A percentile compares a stretch with the other conserved stretches of the same genome.
phyloP scores from a whole-genome alignment of 2,888 invertebrate genomes.

The Drosophila rubida region DNA sequence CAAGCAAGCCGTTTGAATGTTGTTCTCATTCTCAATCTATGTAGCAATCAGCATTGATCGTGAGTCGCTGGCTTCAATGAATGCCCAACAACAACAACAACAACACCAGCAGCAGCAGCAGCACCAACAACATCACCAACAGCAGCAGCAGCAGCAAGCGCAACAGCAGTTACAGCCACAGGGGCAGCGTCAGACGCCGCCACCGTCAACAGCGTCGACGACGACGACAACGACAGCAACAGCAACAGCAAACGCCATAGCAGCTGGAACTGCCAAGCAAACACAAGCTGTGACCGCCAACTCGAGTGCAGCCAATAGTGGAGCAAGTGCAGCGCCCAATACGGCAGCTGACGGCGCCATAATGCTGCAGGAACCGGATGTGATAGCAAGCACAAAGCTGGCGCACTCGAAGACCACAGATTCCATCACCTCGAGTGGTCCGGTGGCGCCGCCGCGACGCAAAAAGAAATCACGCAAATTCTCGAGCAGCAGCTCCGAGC shows the following conservation, averaged over 20 bases:
- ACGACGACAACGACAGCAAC: slow-evolving; percentile 32
- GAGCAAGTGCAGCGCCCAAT: slow-evolving; percentile 13
- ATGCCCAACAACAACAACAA: slow-evolving; percentile 69
- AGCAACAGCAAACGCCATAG: slow-evolving; percentile 32
- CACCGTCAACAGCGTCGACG: slow-evolving; percentile 42
- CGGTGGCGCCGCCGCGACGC: slow-evolving; percentile 92
- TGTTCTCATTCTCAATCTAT: slow-evolving; percentile 1
- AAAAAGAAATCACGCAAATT: slow-evolving; percentile 88
- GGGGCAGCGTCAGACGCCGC: slow-evolving; percentile 51
- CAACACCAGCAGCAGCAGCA: slow-evolving; percentile 68
- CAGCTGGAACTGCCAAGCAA: slow-evolving; percentile 26
- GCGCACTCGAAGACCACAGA: slow-evolving; percentile 85
- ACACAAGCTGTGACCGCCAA: neutral
- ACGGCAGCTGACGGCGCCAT: slow-evolving; percentile 49
- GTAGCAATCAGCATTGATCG: slow-evolving; percentile 83
- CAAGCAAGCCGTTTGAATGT: neutral
- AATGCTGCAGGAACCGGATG: slow-evolving; percentile 91
- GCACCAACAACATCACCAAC: slow-evolving; percentile 44
- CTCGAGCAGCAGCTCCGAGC: slow-evolving; percentile 83
- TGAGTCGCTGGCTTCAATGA: slow-evolving; percentile 81
- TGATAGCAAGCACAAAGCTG: slow-evolving; percentile 95
- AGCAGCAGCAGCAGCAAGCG: slow-evolving; percentile 36
- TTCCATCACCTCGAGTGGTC: slow-evolving; percentile 85
- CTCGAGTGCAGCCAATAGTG: neutral
- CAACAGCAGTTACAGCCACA: slow-evolving; percentile 40